A percentile compares a stretch with the other conserved stretches of the same genome.
Conservation (phyloP, 1,140 invertebrate genomes). For the Homalodisca vitripennis region DNA sequence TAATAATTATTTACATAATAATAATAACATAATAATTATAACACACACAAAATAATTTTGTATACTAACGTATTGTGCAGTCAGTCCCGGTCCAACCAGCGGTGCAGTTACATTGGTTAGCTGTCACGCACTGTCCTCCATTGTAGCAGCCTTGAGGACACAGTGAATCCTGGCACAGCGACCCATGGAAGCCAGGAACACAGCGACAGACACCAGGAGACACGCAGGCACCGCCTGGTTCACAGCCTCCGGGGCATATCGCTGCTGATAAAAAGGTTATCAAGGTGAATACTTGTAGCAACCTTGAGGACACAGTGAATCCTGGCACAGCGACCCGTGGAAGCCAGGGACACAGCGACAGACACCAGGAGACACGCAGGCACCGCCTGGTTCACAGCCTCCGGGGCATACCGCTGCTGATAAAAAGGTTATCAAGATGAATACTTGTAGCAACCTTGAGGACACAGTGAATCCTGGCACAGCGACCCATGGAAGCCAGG, state of each 20-base stretch:
- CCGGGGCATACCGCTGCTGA: conserved; percentile 18
- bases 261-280: conserved; percentile 14
- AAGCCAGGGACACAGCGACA: conserved; percentile 39
- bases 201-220: conserved; percentile 38
- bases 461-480: conserved; percentile 35
- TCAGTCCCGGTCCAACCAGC: conserved; percentile 38
- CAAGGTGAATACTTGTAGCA: no score
- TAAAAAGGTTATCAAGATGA: no score
- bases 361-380: conserved; percentile 18
- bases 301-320: conserved; percentile 40
- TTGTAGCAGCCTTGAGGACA: conserved; percentile 43
- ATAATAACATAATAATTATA: no score
- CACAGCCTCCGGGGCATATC: conserved; percentile 20
- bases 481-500: conserved; percentile 4
- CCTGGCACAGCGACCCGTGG: conserved; percentile 12
- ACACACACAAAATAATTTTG: no score
- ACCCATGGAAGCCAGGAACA: conserved; percentile 10
- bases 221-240: conserved; percentile 32
- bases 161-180: conserved; percentile 32
- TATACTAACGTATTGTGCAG: conserved; percentile 41
- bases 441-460: conserved; percentile 44
- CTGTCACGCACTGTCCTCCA: conserved; percentile 43
- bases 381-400: conserved; percentile 32
- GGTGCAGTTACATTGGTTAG: conserved; percentile 42
- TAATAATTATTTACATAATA: no score